Conservation (phyloP, 1,140 invertebrate genomes). For the Tenebrio molitor region DNA sequence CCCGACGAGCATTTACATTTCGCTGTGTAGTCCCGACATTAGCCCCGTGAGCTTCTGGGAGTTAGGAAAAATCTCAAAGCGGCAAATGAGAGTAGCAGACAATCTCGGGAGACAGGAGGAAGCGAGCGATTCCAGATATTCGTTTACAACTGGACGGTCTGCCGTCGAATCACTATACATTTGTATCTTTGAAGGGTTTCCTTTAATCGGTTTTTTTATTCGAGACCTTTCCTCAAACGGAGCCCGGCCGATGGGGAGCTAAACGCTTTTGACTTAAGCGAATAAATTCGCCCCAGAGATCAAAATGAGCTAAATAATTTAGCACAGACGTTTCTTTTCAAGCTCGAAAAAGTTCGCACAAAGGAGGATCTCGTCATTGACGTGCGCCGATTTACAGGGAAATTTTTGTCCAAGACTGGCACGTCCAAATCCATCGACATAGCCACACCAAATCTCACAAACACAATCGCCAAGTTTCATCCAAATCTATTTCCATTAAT, state of each 20-base stretch:
- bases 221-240: not conserved
- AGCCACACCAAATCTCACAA: no score
- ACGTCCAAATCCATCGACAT: no score
- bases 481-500: no score
- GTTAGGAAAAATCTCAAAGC: constrained; percentile 42
- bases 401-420: no score
- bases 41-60: constrained; percentile 34
- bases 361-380: no score
- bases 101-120: constrained; percentile 32
- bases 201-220: constrained; percentile 26
- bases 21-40: constrained; percentile 36
- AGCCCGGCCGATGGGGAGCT: constrained; percentile 7
- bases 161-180: constrained; percentile 24
- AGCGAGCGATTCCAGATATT: constrained; percentile 36
- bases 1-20: constrained; percentile 30
- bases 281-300: not conserved
- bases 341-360: no score
- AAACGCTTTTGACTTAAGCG: constrained; percentile 23
- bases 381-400: no score
- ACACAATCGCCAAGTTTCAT: no score
- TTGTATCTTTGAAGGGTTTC: constrained; percentile 21
- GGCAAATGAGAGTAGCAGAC: constrained; percentile 42
- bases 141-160: constrained; percentile 37
- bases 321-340: no score
- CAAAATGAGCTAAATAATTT: constrained; percentile 29